Conservation (phyloP, 2,113 vertebrate species). For the Macrotus californicus region DNA sequence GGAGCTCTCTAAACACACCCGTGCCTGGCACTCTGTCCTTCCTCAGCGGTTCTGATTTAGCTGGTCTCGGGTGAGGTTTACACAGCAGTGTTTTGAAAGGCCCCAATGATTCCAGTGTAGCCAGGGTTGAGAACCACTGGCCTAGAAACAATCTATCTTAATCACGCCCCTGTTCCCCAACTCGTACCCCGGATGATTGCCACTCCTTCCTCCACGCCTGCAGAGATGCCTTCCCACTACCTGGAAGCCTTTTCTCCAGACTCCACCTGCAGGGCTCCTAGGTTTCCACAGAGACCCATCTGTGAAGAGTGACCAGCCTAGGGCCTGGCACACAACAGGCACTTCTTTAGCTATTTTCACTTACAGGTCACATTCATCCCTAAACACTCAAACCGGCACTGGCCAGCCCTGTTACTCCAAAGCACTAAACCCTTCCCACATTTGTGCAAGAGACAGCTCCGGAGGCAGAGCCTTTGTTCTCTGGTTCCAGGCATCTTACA, state of each 20-base stretch:
- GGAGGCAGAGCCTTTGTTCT: not conserved
- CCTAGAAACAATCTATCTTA: not conserved
- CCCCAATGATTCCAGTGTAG: not conserved
- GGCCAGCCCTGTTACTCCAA: not conserved
- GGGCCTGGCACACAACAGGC: not conserved
- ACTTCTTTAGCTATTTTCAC: not conserved
- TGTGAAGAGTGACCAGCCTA: not conserved
- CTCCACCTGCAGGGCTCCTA: not conserved
- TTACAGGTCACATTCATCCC: not conserved
- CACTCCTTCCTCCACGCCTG: not conserved
- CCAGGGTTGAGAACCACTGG: not conserved
- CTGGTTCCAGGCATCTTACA: not conserved
- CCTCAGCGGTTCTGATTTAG: not conserved
- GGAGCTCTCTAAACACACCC: not conserved
- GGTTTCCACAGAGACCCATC: not conserved
- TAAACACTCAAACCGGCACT: not conserved
- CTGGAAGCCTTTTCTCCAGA: not conserved
- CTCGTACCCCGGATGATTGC: too few relatives aligned
- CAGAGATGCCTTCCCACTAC: not conserved
- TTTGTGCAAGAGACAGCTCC: too few relatives aligned
- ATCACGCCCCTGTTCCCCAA: not conserved
- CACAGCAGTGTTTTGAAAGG: not conserved
- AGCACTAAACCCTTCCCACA: not conserved
- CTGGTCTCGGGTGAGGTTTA: too few relatives aligned
- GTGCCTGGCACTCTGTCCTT: not conserved